Evolutionary conservation across 2,888 invertebrate species (phyloP).

Genomic region (Latheticus oryzae): DNA sequence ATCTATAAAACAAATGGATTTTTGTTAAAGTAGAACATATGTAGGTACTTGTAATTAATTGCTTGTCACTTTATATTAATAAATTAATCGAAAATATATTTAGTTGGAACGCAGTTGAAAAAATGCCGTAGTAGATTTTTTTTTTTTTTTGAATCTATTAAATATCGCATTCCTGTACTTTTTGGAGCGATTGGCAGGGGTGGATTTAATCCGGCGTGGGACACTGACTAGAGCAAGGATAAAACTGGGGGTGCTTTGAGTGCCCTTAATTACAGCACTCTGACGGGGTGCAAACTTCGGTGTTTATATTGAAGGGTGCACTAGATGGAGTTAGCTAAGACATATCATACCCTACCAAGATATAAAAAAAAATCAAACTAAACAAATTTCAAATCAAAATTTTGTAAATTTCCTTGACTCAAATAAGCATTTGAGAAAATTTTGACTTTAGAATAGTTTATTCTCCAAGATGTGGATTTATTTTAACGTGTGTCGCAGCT

Average conservation of each 20-base stretch:
- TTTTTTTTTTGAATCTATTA: constrained; percentile 37
- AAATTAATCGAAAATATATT: constrained; percentile 23
- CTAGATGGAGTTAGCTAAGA: constrained; percentile 32
- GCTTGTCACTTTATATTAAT: constrained; percentile 24
- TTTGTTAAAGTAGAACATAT: constrained; percentile 20
- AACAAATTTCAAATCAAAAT: no score
- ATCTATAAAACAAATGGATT: constrained; percentile 2
- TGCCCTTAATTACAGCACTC: constrained; percentile 66
- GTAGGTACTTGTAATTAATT: constrained; percentile 30
- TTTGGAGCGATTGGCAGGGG: constrained; percentile 50
- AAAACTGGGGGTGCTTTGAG: constrained; percentile 58
- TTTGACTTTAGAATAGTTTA: no score
- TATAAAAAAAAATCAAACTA: neutral
- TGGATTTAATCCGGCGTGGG: constrained; percentile 62
- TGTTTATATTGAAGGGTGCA: constrained; percentile 53
- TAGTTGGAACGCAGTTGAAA: constrained; percentile 10
- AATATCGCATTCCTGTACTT: constrained; percentile 53
- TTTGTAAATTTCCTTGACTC: no score
- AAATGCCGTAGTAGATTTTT: constrained; percentile 5
- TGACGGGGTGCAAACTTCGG: constrained; percentile 53
- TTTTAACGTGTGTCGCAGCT: constrained; percentile 46
- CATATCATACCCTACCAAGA: constrained; percentile 38
- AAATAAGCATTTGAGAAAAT: no score
- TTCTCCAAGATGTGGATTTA: no score
- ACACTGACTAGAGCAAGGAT: constrained; percentile 53